Evolutionary conservation across 2,113 vertebrate genomes (phyloP), one percentile per base, ranked within the genome.

Genomic region (Ictalurus furcatus): DNA sequence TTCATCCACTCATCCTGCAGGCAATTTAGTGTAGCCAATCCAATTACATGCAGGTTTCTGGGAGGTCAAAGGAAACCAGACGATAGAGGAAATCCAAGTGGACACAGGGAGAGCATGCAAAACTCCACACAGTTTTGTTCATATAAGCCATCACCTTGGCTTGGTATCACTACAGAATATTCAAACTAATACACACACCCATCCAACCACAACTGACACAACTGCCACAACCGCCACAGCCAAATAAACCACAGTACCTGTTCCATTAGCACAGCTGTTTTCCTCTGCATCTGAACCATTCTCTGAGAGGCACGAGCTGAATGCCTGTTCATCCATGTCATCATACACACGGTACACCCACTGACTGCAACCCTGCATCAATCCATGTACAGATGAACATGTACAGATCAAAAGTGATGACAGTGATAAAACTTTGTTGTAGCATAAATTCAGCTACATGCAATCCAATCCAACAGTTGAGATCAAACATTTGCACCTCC

Each of bases 331-430:
- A 71, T 98, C 97, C 40, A 97, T 97, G 83, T 98, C 97, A 92
- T 99, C 98, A 21, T 97, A 96, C 3, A 97, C 97, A 52, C 97
- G 96, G 92, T 98, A 99, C 84, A 97, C 96, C 98, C 98, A 99
- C 92, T 97, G 97, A 91, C 88, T 34, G 52, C 79, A 74, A 83
- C 4, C 69, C 52, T 89, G 87, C 6, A 34, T 30, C 85, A 17
- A 85, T 25, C 23, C 48, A 40, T 40, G 40, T 14, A 89, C 74
- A 87, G n/a, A 67, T 34, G 19, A 13, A 6, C 58, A 40, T 34
- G 34, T 34, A 34, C 61, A 88, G 23, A 67, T 16, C 4, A 83
- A 65, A 17, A 63, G 4, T 19, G 12, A 61, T 1, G 14, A 37
- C n/a, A 56, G 17, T 37, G 9, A 40, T 40, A 3, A 16, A 80